Evolutionary conservation across 1,140 invertebrate genomes (phyloP).

Genomic region (Zaprionus inermis): DNA sequence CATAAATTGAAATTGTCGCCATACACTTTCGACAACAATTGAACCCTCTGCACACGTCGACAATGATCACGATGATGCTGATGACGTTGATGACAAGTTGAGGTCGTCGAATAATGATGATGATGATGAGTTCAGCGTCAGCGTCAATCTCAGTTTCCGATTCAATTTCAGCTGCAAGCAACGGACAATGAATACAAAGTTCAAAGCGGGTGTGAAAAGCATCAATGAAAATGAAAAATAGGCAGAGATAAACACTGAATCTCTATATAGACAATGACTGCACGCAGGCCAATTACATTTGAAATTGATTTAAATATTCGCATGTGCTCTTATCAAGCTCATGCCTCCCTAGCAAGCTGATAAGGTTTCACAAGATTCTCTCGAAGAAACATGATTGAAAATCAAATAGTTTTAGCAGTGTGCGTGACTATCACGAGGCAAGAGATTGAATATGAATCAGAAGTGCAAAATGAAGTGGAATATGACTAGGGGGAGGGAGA

Average conservation of each 20-base stretch:
- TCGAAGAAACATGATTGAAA: slow-evolving; percentile 11
- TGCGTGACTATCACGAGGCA: slow-evolving; percentile 59
- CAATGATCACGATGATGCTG: background rate
- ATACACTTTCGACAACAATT: slow-evolving; percentile 8
- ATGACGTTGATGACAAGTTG: slow-evolving; percentile 5
- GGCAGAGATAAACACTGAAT: background rate
- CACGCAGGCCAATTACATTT: slow-evolving; percentile 11
- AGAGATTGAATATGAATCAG: slow-evolving; percentile 18
- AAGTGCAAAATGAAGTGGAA: background rate
- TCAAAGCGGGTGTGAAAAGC: slow-evolving; percentile 2
- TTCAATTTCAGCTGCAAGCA: slow-evolving; percentile 2
- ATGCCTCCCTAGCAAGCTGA: slow-evolving; percentile 8
- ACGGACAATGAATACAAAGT: slow-evolving; percentile 1
- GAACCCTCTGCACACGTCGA: background rate
- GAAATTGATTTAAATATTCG: slow-evolving; percentile 34
- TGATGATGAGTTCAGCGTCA: background rate
- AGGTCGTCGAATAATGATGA: background rate
- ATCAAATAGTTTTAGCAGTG: slow-evolving; percentile 31
- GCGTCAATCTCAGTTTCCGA: background rate
- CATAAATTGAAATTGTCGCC: slow-evolving; percentile 22
- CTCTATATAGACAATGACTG: slow-evolving; percentile 1
- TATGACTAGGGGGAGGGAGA: no score
- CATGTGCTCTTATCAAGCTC: background rate
- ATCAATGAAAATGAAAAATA: slow-evolving; percentile 13
- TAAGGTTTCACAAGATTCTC: slow-evolving; percentile 20